These are phyloP conservation scores for Meloidogyne hapla DNA, from an alignment of 1,140 invertebrate species.

Conservation along the genomic window DNA sequence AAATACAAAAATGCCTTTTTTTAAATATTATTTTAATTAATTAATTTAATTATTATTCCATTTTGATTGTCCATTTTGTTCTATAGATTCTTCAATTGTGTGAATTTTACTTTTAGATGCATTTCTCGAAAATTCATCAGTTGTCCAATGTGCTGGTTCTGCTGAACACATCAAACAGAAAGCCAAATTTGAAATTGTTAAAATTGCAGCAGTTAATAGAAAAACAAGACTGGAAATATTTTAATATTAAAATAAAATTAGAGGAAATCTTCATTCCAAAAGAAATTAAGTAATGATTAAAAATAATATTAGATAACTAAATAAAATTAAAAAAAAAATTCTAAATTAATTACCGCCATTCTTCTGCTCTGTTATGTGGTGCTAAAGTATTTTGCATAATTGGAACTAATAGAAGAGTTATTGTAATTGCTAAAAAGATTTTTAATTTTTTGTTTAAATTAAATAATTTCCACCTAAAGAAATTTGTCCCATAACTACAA, in stretches of 20 bases:
- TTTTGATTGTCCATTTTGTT: not conserved
- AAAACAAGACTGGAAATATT: constrained; percentile 40
- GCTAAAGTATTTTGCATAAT: constrained; percentile 41
- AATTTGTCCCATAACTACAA: constrained; percentile 61
- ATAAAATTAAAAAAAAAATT: not conserved
- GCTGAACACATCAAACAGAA: constrained; percentile 47
- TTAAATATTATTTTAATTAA: not conserved
- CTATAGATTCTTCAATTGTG: constrained; percentile 4
- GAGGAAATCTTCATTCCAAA: too few relatives aligned
- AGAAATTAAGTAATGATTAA: not conserved
- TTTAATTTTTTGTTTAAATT: not conserved
- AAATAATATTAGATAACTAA: not conserved
- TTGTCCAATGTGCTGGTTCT: constrained; percentile 50
- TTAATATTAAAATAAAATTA: not conserved
- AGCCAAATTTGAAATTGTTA: constrained; percentile 45
- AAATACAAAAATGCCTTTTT: not conserved
- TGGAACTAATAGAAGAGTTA: constrained; percentile 60
- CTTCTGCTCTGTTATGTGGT: constrained; percentile 55
- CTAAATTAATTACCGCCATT: constrained; percentile 47
- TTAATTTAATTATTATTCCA: not conserved
- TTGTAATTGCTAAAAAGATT: constrained; percentile 47
- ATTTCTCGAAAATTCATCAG: constrained; percentile 50
- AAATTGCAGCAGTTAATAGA: constrained; percentile 45
- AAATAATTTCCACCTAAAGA: constrained; percentile 41
- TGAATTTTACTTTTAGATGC: constrained; percentile 46